Conservation (phyloP, 2,888 invertebrate genomes). For the Acrocera orbiculus region DNA sequence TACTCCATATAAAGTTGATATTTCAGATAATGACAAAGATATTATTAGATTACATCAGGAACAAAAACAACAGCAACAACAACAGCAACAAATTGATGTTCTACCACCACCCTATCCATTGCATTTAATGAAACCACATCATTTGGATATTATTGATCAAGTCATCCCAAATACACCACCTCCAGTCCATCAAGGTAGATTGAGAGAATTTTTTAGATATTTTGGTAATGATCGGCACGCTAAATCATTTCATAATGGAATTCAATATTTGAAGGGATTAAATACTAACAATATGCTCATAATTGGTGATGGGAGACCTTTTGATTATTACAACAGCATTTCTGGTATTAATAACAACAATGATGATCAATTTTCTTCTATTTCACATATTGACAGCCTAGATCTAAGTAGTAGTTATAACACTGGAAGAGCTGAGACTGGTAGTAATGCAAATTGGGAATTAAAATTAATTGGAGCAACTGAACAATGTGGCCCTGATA, state of each 20-base stretch:
- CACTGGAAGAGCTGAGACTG: slow-evolving; percentile 2
- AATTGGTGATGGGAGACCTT: slow-evolving; percentile 1
- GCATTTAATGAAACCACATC: slow-evolving; percentile 23
- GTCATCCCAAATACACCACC: slow-evolving; percentile 20
- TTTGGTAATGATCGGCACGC: slow-evolving; percentile 4
- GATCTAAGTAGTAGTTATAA: background rate
- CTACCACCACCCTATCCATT: slow-evolving; percentile 24
- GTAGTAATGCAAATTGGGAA: slow-evolving; percentile 8
- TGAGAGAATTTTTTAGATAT: slow-evolving; percentile 4
- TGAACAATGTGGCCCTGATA: slow-evolving; percentile 59
- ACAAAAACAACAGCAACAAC: slow-evolving; percentile 18
- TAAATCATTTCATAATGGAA: slow-evolving; percentile 4
- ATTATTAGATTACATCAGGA: background rate
- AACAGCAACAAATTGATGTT: slow-evolving; percentile 26
- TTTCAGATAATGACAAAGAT: slow-evolving; percentile 20
- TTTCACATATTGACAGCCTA: slow-evolving; percentile 2
- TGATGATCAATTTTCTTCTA: slow-evolving; percentile 1
- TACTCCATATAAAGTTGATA: slow-evolving; percentile 51
- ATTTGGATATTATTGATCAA: slow-evolving; percentile 25
- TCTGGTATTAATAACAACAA: background rate
- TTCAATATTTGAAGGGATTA: slow-evolving; percentile 1
- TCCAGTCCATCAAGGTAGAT: slow-evolving; percentile 17
- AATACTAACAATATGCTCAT: slow-evolving; percentile 4
- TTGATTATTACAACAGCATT: background rate
- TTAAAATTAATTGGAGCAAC: slow-evolving; percentile 44